Percentiles rank a stretch among this genome's conserved stretches.
These are phyloP conservation scores for Otolemur garnettii DNA, from an alignment of 2,113 vertebrate genomes.

Conservation along the genomic window DNA sequence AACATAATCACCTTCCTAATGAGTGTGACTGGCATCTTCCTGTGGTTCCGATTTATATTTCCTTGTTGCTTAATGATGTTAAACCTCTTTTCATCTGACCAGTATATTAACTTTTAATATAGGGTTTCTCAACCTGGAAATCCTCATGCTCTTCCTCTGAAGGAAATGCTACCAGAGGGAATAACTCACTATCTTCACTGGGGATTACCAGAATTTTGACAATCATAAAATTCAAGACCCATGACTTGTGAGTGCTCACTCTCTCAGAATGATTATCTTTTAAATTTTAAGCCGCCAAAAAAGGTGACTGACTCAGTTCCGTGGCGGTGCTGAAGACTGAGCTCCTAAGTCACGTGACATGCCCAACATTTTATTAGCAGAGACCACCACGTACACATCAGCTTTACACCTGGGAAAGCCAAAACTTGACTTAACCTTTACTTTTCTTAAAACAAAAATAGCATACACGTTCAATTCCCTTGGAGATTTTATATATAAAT, in stretches of 20 bases:
- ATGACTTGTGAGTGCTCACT: background rate
- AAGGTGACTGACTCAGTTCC: background rate
- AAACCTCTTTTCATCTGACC: background rate
- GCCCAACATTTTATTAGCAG: background rate
- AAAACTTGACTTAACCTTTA: background rate
- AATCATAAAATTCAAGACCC: background rate
- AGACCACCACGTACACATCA: background rate
- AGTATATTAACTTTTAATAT: background rate
- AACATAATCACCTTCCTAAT: background rate
- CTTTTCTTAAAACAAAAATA: background rate
- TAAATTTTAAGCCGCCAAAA: background rate
- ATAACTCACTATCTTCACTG: background rate
- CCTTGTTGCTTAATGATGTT: background rate
- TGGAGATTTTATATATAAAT: background rate
- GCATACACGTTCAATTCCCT: background rate
- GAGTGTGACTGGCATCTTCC: background rate
- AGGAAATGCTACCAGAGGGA: background rate
- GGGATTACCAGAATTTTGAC: background rate
- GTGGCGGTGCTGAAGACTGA: rapidly evolving
- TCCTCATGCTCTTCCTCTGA: background rate
- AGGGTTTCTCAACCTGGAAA: background rate
- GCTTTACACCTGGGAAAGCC: background rate
- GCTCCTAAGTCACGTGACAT: background rate
- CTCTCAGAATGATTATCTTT: background rate
- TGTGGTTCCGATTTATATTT: background rate